Conservation (phyloP, 2,888 invertebrate species). For the Exephanes ischioxanthus region DNA sequence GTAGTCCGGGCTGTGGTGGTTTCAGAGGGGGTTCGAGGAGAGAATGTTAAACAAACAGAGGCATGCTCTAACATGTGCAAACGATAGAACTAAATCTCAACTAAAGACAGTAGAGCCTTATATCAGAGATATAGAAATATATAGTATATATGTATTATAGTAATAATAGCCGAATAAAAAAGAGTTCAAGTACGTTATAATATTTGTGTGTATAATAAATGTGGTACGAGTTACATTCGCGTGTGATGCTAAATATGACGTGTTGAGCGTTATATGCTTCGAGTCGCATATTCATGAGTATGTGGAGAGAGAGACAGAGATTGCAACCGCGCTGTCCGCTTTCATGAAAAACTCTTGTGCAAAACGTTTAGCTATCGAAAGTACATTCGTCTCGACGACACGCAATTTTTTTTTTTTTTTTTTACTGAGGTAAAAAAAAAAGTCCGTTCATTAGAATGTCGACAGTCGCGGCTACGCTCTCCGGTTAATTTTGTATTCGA, state of each 20-base stretch:
- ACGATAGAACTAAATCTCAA: conserved; percentile 85
- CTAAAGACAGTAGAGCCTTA: conserved; percentile 85
- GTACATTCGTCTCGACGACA: neutral
- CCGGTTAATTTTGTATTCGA: conserved; percentile 30
- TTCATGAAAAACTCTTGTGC: neutral
- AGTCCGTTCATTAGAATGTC: neutral
- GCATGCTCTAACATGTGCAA: conserved; percentile 85
- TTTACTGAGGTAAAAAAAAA: neutral
- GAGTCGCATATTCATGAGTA: conserved; percentile 20
- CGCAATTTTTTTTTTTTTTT: neutral
- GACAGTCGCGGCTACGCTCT: conserved; percentile 43
- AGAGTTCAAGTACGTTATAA: conserved; percentile 75
- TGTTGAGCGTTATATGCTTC: conserved; percentile 22
- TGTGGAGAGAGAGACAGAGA: conserved; percentile 9
- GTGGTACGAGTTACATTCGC: conserved; percentile 50
- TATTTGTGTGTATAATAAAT: conserved; percentile 27
- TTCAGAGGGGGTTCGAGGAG: conserved; percentile 44
- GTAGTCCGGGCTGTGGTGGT: conserved; percentile 31
- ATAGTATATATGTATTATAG: conserved; percentile 73
- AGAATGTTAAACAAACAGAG: conserved; percentile 82
- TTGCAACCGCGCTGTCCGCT: conserved; percentile 7
- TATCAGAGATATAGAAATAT: conserved; percentile 83
- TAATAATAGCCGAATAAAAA: conserved; percentile 75
- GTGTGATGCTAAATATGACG: conserved; percentile 44
- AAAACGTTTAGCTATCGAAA: neutral